Conservation (phyloP, 2,113 vertebrate species). For the Albula goreensis region DNA sequence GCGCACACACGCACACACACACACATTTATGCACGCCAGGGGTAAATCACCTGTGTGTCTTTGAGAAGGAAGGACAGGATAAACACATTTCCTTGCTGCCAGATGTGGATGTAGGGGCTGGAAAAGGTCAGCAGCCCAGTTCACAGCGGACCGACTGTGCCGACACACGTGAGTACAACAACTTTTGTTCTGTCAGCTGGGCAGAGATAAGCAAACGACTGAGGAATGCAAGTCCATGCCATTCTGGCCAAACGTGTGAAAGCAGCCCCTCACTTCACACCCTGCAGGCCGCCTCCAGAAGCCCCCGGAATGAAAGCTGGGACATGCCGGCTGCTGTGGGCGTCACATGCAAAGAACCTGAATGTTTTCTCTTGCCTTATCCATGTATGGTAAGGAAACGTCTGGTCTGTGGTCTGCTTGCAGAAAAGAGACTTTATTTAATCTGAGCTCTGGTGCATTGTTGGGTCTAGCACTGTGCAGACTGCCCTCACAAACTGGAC, state of each 20-base stretch:
- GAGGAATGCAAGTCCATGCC: background rate
- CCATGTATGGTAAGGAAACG: background rate
- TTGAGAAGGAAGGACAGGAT: background rate
- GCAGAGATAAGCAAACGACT: background rate
- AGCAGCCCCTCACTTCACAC: background rate
- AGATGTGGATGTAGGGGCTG: background rate
- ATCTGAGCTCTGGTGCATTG: background rate
- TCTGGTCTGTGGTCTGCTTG: too few relatives aligned
- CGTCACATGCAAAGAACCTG: background rate
- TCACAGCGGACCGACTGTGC: background rate
- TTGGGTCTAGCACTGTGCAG: too few relatives aligned
- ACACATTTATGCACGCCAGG: background rate
- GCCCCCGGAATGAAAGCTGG: background rate
- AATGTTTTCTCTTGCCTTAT: background rate
- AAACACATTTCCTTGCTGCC: background rate
- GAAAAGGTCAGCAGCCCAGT: background rate
- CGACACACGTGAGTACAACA: background rate
- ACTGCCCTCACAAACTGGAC: too few relatives aligned
- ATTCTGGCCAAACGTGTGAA: background rate
- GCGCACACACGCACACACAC: background rate
- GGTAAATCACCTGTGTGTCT: conserved; percentile 14
- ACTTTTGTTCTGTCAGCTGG: background rate
- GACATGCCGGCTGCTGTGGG: background rate
- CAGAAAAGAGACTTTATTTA: background rate
- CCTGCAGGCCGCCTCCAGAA: background rate